Base-by-base conservation (phyloP, 2,888 invertebrate species). In the Diploptera punctata region DNA sequence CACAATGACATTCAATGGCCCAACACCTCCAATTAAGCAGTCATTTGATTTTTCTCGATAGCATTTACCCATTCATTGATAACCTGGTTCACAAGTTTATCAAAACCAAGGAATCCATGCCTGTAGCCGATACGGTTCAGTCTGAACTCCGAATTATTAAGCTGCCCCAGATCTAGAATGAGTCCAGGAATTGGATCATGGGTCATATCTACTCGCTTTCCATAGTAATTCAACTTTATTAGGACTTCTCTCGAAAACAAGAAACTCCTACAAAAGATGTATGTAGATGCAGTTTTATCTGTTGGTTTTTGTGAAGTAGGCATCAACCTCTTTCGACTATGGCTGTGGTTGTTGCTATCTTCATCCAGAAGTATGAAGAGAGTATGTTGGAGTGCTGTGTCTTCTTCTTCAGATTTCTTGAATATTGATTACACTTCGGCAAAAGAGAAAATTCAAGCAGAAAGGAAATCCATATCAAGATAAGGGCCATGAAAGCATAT, bases 1-100 rank as follows among this genome's bases (percentile, higher is more conserved):
- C 21, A 98, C 89, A 72, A 99, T 85, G 0, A 98, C 94, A 83
- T 97, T 92, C 88, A 99, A 94, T 5, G 99, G 98, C n/a, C 98
- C 99, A 49, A 98, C 93, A 18, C 98, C 98, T 57, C 96, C 94
- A 43, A 99, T 87, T 67, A 99, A 87, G 74, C 93, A 0, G 96
- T 95, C 68, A 99, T 85, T 82, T 99, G 99, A 81, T 95, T 94
- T 75, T 93, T 92, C 80, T 93, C 94, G 77, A 99, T 97, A 82
- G 99, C 99, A 43, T 91, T 90, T 4, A 95, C 83, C 99, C 99
- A 99, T 81, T 98, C 98, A 77, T 92, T 90, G 16, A 94, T 81
- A 67, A 94, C 88, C 85, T 91, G 95, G 60, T 90, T 88, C 60
- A 97, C 83, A 26, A 98, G 82, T 80, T 93, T 94, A 78, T 97